Evolutionary conservation across 1,140 invertebrate species (phyloP).

Genomic region (Cotesia glomerata): DNA sequence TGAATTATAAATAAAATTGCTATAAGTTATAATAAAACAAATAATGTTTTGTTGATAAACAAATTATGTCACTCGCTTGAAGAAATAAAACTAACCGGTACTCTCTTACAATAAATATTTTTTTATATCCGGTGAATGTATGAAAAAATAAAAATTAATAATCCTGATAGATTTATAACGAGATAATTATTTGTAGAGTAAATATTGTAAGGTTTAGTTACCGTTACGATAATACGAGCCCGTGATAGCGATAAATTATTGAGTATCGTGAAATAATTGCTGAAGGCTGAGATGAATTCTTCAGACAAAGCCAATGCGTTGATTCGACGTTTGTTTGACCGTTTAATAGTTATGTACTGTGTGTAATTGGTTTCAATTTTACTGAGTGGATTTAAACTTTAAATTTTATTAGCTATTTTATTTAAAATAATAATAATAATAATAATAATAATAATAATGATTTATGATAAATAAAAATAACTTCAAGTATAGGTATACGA

Average conservation of each 20-base stretch:
- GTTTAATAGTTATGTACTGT: neutral
- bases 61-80: slow-evolving; percentile 19
- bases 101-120: neutral
- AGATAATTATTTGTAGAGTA: slow-evolving; percentile 5
- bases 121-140: slow-evolving; percentile 2
- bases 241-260: slow-evolving; percentile 23
- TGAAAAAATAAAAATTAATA: too few species aligned
- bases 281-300: neutral
- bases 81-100: slow-evolving; percentile 15
- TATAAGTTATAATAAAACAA: neutral
- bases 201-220: slow-evolving; percentile 3
- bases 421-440: neutral
- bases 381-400: neutral
- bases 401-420: too few species aligned
- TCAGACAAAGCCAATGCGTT: slow-evolving; percentile 20
- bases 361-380: slow-evolving; percentile 16
- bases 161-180: neutral
- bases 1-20: neutral
- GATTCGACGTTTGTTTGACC: slow-evolving; percentile 13
- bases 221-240: neutral
- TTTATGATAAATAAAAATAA: neutral
- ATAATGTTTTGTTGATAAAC: slow-evolving; percentile 9
- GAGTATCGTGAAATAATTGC: slow-evolving; percentile 11
- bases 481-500: neutral
- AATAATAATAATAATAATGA: neutral